These are phyloP conservation scores for Gymnothorax javanicus DNA, from an alignment of 2,797 vertebrate species.

Conservation along the genomic window DNA sequence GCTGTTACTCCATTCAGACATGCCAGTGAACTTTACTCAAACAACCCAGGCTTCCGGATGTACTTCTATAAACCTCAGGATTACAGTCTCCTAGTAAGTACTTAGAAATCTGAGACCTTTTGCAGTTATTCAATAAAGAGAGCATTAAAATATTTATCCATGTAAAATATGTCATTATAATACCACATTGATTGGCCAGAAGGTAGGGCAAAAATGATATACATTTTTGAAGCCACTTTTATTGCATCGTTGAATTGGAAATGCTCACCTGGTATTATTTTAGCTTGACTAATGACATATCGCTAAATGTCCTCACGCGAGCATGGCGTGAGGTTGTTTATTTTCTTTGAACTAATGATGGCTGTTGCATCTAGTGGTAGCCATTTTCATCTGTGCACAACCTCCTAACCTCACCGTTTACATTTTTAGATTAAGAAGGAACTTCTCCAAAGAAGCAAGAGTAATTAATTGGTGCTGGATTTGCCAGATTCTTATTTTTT, in stretches of 20 bases:
- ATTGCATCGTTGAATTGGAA: neutral
- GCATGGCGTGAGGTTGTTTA: neutral
- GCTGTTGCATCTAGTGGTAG: neutral
- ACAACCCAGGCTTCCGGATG: conserved; percentile 88
- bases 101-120: neutral
- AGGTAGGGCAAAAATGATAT: neutral
- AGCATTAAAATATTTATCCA: neutral
- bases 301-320: neutral
- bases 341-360: neutral
- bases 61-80: conserved; percentile 77
- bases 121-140: neutral
- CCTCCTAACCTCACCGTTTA: neutral
- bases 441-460: neutral
- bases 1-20: conserved; percentile 88
- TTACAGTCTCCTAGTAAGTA: conserved; percentile 78
- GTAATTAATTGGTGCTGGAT: neutral
- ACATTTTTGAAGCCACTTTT: neutral
- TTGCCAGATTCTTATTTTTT: neutral
- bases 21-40: conserved; percentile 73
- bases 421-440: neutral
- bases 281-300: conserved; percentile 1
- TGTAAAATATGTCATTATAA: neutral
- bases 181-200: neutral
- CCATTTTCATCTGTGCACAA: neutral
- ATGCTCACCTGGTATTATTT: neutral